A percentile compares a stretch with the other conserved stretches of the same genome.
These are phyloP conservation scores for Andrena marginata DNA, from an alignment of 2,888 invertebrate species.

Conservation along the genomic window DNA sequence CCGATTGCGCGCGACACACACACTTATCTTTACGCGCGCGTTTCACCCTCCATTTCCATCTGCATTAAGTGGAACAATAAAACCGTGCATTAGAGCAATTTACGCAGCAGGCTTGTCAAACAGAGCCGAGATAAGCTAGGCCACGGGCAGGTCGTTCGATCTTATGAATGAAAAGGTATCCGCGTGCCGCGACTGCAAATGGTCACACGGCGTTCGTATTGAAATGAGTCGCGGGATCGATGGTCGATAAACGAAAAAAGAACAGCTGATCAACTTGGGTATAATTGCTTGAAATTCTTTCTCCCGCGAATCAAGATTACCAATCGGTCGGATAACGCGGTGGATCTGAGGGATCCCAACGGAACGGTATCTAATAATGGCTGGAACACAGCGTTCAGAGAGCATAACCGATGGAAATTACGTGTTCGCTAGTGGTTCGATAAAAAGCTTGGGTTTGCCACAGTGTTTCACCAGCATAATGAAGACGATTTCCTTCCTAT, in stretches of 20 bases:
- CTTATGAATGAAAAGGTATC: conserved; percentile 15
- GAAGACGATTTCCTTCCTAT: conserved; percentile 52
- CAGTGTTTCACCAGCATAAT: conserved; percentile 53
- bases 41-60: not conserved
- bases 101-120: not conserved
- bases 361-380: conserved; percentile 23
- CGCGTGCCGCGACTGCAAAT: not conserved
- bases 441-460: conserved; percentile 37
- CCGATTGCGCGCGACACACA: not conserved
- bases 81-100: conserved; percentile 2
- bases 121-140: not conserved
- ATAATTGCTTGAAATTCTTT: conserved; percentile 24
- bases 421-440: conserved; percentile 10
- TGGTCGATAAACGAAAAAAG: no score
- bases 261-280: conserved; percentile 7
- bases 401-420: conserved; percentile 57
- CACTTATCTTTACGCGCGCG: not conserved
- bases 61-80: conserved; percentile 3
- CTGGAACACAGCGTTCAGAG: conserved; percentile 30
- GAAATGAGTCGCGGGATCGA: not conserved
- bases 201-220: not conserved
- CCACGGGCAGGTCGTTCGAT: not conserved
- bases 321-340: conserved; percentile 19
- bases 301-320: conserved; percentile 29
- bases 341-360: conserved; percentile 1